Evolutionary conservation across 2,113 vertebrate genomes (phyloP), one percentile per base, ranked within the genome.

Genomic region (Percopsis transmontana): DNA sequence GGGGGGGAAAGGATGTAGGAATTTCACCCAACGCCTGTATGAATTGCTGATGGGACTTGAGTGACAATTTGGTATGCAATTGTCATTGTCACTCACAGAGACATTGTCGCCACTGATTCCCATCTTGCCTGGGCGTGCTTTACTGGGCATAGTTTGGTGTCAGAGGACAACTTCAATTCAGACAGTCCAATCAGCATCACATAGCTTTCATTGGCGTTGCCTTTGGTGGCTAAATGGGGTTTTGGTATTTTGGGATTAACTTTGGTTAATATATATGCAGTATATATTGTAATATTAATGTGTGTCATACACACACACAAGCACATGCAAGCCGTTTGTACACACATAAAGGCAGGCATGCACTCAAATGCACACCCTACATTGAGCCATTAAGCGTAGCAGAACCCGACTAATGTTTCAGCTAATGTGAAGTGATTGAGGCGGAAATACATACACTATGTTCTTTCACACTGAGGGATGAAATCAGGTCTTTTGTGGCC

Each of bases 11-110:
- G 80, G 69, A 82, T 79, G 81, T 84, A 90, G 83, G 85, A 90
- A 87, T 89, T 87, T 88, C 74, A 78, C 66, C 74, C 76, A 84
- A 82, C 72, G 18, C 56, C 66, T 71, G 72, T 81, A 84, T 89
- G 85, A 90, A 85, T 82, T 79, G 66, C 86, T 84, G 82, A 90
- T 85, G 79, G 74, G 75, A 89, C 72, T 59, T 77, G 87, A 82
- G 79, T 84, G 84, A 90, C 87, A 89, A 88, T 91, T 90, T 84
- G 58, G 72, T 80, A 82, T 87, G 86, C 84, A 87, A 85, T 89
- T 85, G 87, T 84, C 76, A 82, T 64, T 87, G 82, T 89, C 85
- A 88, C 79, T 89, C 83, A 86, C 66, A 70, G 74, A 83, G 68
- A 77, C 66, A 58, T 72, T 79, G 80, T 77, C 70, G 74, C 50